Conservation (phyloP, 2,113 vertebrate genomes). For the Tor tambroides region DNA sequence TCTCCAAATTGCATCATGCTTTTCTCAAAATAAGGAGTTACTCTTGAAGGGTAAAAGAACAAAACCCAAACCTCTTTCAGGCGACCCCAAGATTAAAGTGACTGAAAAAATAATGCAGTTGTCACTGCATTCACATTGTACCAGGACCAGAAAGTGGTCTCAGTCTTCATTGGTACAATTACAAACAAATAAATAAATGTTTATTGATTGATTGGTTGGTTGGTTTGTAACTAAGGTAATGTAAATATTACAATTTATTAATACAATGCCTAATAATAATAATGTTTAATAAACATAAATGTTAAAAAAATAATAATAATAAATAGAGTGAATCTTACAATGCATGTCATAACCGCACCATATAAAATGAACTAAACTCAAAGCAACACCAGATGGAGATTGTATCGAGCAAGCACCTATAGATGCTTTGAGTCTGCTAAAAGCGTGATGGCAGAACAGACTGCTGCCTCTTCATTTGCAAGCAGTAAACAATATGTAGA, state of each 20-base stretch:
- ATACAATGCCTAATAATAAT: too few relatives aligned
- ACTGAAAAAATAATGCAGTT: not conserved
- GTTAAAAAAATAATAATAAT: not conserved
- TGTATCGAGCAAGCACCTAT: not conserved
- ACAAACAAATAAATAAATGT: too few relatives aligned
- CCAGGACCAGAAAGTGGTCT: too few relatives aligned
- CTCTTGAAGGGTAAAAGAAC: not conserved
- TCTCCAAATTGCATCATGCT: constrained; percentile 22
- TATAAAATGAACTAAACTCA: not conserved
- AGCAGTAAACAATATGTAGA: not conserved
- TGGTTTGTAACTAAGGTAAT: too few relatives aligned
- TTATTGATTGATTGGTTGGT: too few relatives aligned
- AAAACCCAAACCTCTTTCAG: not conserved
- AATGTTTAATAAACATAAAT: too few relatives aligned
- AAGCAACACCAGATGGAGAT: not conserved
- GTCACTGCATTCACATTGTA: too few relatives aligned
- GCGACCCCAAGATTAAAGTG: not conserved
- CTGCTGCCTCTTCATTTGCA: not conserved
- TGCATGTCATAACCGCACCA: too few relatives aligned
- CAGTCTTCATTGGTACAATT: too few relatives aligned
- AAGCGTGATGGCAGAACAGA: not conserved
- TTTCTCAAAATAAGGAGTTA: not conserved
- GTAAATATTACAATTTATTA: too few relatives aligned
- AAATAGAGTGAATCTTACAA: too few relatives aligned
- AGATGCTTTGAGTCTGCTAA: not conserved